Percentiles rank a stretch among this genome's conserved stretches.
phyloP scores from a whole-genome alignment of 2,797 vertebrate genomes.

The Simalia tracyae region DNA sequence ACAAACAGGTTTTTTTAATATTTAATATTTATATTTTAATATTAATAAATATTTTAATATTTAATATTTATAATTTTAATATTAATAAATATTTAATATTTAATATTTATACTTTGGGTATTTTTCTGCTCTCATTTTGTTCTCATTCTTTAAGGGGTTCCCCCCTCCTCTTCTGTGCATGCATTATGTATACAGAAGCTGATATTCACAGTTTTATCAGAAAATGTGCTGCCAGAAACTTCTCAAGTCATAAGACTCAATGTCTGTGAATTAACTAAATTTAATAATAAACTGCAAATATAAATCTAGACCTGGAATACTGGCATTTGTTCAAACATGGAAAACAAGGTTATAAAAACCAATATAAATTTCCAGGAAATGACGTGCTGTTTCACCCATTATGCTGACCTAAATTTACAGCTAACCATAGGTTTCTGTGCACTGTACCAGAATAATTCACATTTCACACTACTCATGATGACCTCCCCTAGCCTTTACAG shows the following conservation, averaged over 20 bases:
- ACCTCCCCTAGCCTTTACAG: neutral
- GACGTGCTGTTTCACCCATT: neutral
- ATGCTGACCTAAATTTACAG: neutral
- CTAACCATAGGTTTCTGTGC: neutral
- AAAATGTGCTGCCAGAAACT: neutral
- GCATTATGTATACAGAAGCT: neutral
- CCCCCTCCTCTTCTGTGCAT: neutral
- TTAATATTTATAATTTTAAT: neutral
- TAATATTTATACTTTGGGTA: neutral
- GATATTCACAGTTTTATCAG: slow-evolving; percentile 8
- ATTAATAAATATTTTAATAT: neutral
- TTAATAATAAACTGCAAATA: slow-evolving; percentile 3
- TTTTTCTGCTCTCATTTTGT: neutral
- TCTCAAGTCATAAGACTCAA: slow-evolving; percentile 5
- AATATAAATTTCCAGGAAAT: neutral
- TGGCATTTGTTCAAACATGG: neutral
- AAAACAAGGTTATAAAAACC: neutral
- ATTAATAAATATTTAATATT: neutral
- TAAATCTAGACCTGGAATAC: neutral
- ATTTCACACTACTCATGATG: neutral
- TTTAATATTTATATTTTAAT: no score
- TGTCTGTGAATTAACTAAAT: neutral
- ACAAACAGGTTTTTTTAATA: neutral
- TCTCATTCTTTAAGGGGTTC: neutral
- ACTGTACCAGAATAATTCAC: neutral